phyloP scores from a whole-genome alignment of 2,888 invertebrate genomes.

The Tyria jacobaeae region DNA sequence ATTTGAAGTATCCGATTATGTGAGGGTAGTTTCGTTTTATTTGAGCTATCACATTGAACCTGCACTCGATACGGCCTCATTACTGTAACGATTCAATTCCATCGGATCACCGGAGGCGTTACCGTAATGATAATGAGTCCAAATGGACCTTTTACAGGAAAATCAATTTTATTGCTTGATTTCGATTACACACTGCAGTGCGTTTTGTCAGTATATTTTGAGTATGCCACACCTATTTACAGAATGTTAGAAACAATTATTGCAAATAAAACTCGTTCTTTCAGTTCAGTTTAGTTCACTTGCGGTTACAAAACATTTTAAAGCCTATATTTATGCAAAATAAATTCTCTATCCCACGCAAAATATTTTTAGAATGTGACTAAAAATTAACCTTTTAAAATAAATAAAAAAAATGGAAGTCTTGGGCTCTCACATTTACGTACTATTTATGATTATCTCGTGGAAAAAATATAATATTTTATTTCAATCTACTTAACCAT shows the following conservation, averaged over 20 bases:
- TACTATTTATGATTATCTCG: not conserved
- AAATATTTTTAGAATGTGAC: too few species aligned
- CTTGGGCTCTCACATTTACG: too few species aligned
- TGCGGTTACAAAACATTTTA: too few species aligned
- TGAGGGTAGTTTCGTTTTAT: slow-evolving; percentile 53
- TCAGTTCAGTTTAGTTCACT: too few species aligned
- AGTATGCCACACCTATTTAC: too few species aligned
- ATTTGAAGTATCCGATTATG: slow-evolving; percentile 15
- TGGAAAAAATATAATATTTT: not conserved
- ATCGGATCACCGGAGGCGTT: slow-evolving; percentile 55
- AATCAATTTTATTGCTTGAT: slow-evolving; percentile 17
- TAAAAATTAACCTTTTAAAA: too few species aligned
- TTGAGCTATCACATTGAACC: slow-evolving; percentile 53
- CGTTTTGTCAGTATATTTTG: not conserved
- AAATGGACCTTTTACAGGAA: slow-evolving; percentile 46
- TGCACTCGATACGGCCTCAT: slow-evolving; percentile 61
- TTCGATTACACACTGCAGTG: not conserved
- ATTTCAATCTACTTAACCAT: not conserved
- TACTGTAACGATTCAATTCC: slow-evolving; percentile 67
- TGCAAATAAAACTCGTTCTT: too few species aligned
- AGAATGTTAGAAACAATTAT: too few species aligned
- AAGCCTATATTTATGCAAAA: too few species aligned
- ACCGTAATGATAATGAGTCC: slow-evolving; percentile 58
- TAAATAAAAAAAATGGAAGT: too few species aligned
- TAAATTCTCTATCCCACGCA: too few species aligned